Evolutionary conservation across 2,113 vertebrate genomes (phyloP).

Genomic region (Gambusia affinis): DNA sequence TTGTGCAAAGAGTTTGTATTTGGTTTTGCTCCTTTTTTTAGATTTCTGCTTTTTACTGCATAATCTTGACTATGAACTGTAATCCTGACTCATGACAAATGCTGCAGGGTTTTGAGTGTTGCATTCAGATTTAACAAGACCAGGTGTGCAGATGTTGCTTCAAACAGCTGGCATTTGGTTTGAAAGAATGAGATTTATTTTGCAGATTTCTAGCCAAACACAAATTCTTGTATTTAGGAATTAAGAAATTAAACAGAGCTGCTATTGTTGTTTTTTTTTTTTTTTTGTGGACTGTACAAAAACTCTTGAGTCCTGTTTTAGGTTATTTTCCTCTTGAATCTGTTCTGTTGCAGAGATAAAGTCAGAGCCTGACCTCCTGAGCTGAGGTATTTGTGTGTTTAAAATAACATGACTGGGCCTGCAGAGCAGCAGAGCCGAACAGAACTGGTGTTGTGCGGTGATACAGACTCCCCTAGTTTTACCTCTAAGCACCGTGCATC

Average conservation of each 20-base stretch:
- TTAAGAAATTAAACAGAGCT: not conserved
- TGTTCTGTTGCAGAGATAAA: conserved; percentile 1
- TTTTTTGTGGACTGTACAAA: not conserved
- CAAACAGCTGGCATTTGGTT: not conserved
- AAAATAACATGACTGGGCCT: conserved; percentile 58
- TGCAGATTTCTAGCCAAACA: not conserved
- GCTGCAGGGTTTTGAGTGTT: not conserved
- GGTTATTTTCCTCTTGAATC: not conserved
- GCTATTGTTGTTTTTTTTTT: too few species aligned
- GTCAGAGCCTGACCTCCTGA: conserved; percentile 23
- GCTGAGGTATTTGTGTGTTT: conserved; percentile 49
- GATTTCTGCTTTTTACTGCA: not conserved
- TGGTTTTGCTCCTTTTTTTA: not conserved
- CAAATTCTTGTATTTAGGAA: not conserved
- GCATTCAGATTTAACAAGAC: conserved; percentile 6
- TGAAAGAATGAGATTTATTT: not conserved
- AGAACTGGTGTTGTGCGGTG: conserved; percentile 58
- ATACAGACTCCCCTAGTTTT: conserved; percentile 31
- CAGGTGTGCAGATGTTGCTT: not conserved
- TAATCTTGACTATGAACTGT: not conserved
- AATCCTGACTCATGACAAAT: not conserved
- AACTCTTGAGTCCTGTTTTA: not conserved
- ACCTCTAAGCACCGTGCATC: conserved; percentile 21
- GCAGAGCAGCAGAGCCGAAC: conserved; percentile 50
- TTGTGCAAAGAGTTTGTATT: not conserved